Evolutionary conservation across 2,113 vertebrate genomes (phyloP), one percentile per base, ranked within the genome.

Genomic region (Corythaixoides concolor): DNA sequence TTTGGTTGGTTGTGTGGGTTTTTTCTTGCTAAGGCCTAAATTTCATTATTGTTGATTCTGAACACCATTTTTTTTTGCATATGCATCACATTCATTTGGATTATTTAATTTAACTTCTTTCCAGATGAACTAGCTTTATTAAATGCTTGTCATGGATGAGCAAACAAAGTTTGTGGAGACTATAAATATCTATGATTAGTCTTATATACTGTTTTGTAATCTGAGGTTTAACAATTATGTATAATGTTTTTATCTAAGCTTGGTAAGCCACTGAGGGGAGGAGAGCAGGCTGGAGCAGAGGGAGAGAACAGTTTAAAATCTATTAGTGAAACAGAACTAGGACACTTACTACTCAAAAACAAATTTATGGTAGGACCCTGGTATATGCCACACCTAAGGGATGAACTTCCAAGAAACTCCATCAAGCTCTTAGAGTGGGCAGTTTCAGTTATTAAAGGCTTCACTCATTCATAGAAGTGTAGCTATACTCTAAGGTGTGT

Each of bases 21-120:
- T 21, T 17, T 30, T 15, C 93, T 83, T 74, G 24, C 66, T 84
- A 50, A 81, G 50, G 66, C 88, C 69, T 94, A 92, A 88, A 91
- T 97, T 95, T 90, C 37, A 80, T 95, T 97, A 35, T 93, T 96
- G 80, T 95, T 97, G 84, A n/a, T 90, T 97, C 75, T 79, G 72
- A 97, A 96, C 81, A 94, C 79, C 49, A 77, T 88, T 84, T 96
- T 98, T 98, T 97, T 97, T 91, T 97, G 94, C 97, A 97, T 98
- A 97, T 97, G 96, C 93, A 97, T 97, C 92, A 69, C 21, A 27
- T 97, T 97, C 50, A 90, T 97, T 97, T 97, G 90, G 96, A 98
- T 98, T 98, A 98, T 98, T 98, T 98, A 98, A 98, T 98, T 98
- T 98, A 97, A 96, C 82, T 98, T 97, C 78, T 98, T 98, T 98